A percentile compares a stretch with the other conserved stretches of the same genome.
Evolutionary conservation across 2,113 vertebrate genomes (phyloP).

Genomic region (Scytalopus superciliaris): DNA sequence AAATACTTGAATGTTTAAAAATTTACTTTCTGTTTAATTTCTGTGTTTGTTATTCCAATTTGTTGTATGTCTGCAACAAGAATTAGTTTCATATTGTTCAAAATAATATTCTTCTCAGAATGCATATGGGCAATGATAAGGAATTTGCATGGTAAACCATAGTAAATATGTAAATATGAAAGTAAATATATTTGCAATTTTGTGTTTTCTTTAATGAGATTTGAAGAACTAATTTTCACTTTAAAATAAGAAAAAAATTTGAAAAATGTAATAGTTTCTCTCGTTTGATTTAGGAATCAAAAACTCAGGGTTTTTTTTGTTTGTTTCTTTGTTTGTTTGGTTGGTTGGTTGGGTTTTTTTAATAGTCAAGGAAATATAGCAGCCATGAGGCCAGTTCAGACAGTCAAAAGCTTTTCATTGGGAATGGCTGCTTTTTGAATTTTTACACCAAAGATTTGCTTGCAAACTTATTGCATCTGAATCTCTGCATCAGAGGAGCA

Average conservation of each 20-base stretch:
- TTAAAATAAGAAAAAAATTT: neutral
- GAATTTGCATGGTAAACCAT: neutral
- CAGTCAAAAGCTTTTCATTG: no score
- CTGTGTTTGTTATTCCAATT: neutral
- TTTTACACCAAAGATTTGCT: no score
- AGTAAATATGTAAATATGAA: neutral
- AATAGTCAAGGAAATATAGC: no score
- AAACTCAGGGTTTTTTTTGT: no score
- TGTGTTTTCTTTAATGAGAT: neutral
- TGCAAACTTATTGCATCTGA: no score
- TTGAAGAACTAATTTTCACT: neutral
- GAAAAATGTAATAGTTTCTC: neutral
- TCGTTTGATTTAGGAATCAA: no score
- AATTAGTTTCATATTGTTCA: neutral
- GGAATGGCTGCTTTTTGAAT: no score
- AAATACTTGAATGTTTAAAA: neutral
- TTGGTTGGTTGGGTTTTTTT: no score
- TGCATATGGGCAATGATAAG: neutral
- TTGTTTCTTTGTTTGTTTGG: no score
- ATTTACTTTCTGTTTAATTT: neutral
- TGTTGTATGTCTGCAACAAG: neutral
- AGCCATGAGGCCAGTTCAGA: no score
- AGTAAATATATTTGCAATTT: neutral
- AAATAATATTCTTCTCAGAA: neutral
- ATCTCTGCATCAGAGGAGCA: no score